These are phyloP conservation scores for Zosterops lateralis DNA, from an alignment of 2,113 vertebrate genomes.

Conservation along the genomic window DNA sequence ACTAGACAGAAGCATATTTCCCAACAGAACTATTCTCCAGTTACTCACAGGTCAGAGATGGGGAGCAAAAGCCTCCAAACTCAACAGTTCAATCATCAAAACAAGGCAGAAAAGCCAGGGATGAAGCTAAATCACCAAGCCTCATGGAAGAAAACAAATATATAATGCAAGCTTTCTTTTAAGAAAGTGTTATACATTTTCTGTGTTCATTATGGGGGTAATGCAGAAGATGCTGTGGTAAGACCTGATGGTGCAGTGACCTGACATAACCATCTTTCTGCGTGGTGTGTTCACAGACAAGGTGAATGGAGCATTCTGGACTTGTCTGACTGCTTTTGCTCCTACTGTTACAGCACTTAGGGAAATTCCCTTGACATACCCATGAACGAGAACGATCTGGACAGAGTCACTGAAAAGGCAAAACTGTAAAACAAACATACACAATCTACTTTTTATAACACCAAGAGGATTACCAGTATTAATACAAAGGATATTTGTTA, in stretches of 20 bases:
- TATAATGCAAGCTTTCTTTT: not conserved
- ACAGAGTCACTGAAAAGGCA: not conserved
- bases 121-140: not conserved
- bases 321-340: slow-evolving; percentile 45
- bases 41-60: not conserved
- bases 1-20: not conserved
- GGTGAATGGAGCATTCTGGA: not conserved
- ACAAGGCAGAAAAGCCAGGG: not conserved
- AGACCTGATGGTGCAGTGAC: not conserved
- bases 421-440: not conserved
- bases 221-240: not conserved
- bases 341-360: not conserved
- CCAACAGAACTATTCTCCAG: not conserved
- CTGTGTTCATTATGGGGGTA: not conserved
- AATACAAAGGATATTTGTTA: not conserved
- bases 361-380: slow-evolving; percentile 32
- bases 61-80: slow-evolving; percentile 6
- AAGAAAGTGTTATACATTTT: not conserved
- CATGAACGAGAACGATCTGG: not conserved
- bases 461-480: not conserved
- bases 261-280: not conserved
- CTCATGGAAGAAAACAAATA: not conserved
- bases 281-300: not conserved
- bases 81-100: not conserved
- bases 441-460: not conserved